Evolutionary conservation across 2,113 vertebrate genomes (phyloP).

Genomic region (Sprattus sprattus): DNA sequence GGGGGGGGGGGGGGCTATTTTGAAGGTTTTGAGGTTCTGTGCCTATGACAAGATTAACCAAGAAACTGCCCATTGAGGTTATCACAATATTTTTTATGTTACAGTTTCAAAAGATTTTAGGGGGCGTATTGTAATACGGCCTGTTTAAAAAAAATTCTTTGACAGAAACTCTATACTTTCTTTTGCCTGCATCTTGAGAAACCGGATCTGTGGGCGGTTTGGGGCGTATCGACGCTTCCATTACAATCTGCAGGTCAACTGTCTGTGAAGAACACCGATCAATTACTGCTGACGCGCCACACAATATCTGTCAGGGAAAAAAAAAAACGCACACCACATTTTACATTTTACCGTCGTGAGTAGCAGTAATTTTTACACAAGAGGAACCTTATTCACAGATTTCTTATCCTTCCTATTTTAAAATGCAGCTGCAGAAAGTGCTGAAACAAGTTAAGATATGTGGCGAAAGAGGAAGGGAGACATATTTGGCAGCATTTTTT

Average conservation of each 20-base stretch:
- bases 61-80: background rate
- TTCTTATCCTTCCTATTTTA: background rate
- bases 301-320: slow-evolving; percentile 44
- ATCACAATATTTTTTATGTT: background rate
- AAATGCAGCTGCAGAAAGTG: background rate
- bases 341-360: background rate
- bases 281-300: slow-evolving; percentile 48
- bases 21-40: background rate
- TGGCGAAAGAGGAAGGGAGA: background rate
- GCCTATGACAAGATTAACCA: background rate
- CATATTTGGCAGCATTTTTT: background rate
- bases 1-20: background rate
- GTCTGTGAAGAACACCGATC: slow-evolving; percentile 48
- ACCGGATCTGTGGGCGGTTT: slow-evolving; percentile 43
- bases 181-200: slow-evolving; percentile 53
- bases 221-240: slow-evolving; percentile 50
- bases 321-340: background rate
- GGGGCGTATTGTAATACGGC: background rate
- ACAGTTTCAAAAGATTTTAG: background rate
- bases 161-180: slow-evolving; percentile 39
- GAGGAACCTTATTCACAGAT: background rate
- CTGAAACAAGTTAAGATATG: background rate
- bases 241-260: slow-evolving; percentile 51
- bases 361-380: background rate
- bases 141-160: background rate